Evolutionary conservation across 2,797 vertebrate species (phyloP), one percentile per base, ranked within the genome.

Genomic region (Iguana delicatissima): DNA sequence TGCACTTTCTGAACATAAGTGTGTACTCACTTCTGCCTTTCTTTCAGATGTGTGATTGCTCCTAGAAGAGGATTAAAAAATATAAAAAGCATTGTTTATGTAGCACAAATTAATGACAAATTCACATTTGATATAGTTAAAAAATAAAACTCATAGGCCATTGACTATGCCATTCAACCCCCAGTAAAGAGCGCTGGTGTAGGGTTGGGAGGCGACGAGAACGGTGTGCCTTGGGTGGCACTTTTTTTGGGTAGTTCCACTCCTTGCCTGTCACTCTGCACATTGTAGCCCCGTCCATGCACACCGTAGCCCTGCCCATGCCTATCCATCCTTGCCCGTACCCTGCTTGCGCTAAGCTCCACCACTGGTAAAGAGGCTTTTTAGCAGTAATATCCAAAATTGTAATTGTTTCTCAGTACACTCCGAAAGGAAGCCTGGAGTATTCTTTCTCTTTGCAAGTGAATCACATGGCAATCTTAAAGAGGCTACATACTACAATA

Each of bases 1-100:
- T 20, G 16, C 16, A 59, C 20, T 59, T 59, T 59, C 42, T 46
- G 42, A 46, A 46, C 42, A 46, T 6, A 52, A 88, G 14, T 20
- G 4, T 50, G 14, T 64, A 97, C 97, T 97, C 95, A 98, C 98
- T 86, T 97, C 97, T 50, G 91, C 91, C 94, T 95, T 98, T 92
- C 93, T 95, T n/a, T 97, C 97, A 90, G 89, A 87, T 92, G 91
- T 80, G 94, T 96, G 95, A 59, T 90, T 89, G 7, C 94, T 96
- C 93, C 97, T 97, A 95, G 91, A 97, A 95, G 52, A 29, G 93
- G 95, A 72, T 20, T 88, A 62, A 89, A 82, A 57, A 89, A 50
- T 64, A 86, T 32, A 73, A 80, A 55, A 46, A 42, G 35, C 35
- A 42, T 77, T 77, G 74, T 20, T 42, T 77, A 38, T 22, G 46